phyloP scores from a whole-genome alignment of 2,797 vertebrate species.

The Notoglanidium macrostoma region DNA sequence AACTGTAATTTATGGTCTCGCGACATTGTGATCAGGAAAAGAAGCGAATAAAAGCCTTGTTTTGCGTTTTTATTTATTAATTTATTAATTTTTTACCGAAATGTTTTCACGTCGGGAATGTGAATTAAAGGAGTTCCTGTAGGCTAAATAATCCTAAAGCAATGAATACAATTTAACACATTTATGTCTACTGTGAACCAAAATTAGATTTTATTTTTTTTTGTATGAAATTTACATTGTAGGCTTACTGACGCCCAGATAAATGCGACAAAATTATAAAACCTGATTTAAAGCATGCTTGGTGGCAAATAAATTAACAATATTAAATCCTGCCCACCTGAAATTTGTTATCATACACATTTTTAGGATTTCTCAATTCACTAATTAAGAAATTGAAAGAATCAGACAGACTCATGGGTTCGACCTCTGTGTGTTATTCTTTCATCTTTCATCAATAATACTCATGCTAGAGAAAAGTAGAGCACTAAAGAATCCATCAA shows the following conservation, averaged over 20 bases:
- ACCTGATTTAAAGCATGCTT: neutral
- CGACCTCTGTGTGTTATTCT: neutral
- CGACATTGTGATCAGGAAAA: neutral
- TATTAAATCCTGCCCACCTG: neutral
- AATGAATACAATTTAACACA: neutral
- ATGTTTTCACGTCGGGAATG: neutral
- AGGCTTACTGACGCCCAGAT: neutral
- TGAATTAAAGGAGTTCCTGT: neutral
- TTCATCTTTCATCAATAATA: neutral
- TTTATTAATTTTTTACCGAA: neutral
- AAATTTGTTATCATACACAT: neutral
- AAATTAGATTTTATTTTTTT: neutral
- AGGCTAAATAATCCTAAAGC: neutral
- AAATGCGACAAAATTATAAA: neutral
- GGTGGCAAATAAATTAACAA: neutral
- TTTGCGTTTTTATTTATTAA: neutral
- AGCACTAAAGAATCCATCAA: neutral
- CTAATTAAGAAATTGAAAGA: neutral
- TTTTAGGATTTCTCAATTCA: neutral
- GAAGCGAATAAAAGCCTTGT: neutral
- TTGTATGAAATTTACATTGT: neutral
- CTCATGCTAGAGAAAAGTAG: neutral
- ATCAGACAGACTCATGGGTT: neutral
- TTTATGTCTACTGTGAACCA: neutral
- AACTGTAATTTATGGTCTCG: neutral